phyloP scores from a whole-genome alignment of 2,888 invertebrate genomes.

The Parochlus steinenii region DNA sequence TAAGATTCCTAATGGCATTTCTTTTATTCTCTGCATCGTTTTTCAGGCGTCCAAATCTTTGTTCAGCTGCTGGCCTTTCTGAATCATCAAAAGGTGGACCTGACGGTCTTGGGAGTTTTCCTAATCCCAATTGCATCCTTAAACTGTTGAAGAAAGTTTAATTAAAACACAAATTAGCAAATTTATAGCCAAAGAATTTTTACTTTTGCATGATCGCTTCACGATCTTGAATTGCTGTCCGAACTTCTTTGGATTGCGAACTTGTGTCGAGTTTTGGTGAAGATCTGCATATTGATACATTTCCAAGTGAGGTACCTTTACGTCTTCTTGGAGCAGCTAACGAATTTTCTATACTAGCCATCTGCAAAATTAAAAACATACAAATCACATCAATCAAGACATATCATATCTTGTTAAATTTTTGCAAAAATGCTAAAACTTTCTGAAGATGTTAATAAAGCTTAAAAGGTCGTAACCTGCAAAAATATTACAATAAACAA shows the following conservation, averaged over 20 bases:
- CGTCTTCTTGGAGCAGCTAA: conserved; percentile 39
- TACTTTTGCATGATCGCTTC: conserved; percentile 68
- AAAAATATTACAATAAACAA: not conserved
- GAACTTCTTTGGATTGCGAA: conserved; percentile 40
- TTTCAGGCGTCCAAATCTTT: conserved; percentile 39
- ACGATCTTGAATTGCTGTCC: conserved; percentile 57
- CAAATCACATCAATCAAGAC: not conserved
- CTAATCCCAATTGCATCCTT: conserved; percentile 27
- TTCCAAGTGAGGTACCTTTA: conserved; percentile 28
- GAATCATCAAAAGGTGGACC: conserved; percentile 34
- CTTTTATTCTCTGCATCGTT: conserved; percentile 63
- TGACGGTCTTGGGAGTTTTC: conserved; percentile 27
- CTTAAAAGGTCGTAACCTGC: too few species aligned
- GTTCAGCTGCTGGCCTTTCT: conserved; percentile 39
- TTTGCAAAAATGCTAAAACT: too few species aligned
- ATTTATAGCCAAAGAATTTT: not conserved
- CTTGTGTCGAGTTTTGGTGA: conserved; percentile 18
- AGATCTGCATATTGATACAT: conserved; percentile 16
- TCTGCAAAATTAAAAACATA: conserved; percentile 34
- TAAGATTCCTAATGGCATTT: conserved; percentile 63
- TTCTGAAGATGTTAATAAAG: too few species aligned
- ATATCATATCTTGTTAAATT: conserved; percentile 2
- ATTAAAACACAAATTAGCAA: not conserved
- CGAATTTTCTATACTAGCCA: conserved; percentile 73
- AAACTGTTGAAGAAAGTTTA: too few species aligned